Evolutionary conservation across 2,113 vertebrate genomes (phyloP).

Genomic region (Gymnorhina tibicen): DNA sequence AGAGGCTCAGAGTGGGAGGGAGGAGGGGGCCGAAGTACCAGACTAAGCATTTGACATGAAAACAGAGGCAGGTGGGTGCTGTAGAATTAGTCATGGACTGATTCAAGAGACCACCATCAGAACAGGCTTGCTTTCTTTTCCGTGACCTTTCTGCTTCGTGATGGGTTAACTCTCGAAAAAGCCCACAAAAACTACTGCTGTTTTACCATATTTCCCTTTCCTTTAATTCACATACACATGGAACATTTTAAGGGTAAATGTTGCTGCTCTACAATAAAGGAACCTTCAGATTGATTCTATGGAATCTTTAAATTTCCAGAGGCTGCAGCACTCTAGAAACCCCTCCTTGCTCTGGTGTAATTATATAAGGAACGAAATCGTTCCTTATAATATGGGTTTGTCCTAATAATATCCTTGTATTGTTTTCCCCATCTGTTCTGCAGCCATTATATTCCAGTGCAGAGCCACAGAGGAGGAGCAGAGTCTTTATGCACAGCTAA

Average conservation of each 20-base stretch:
- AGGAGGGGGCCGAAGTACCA: background rate
- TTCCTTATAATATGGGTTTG: background rate
- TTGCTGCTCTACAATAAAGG: background rate
- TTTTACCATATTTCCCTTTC: background rate
- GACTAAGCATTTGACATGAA: background rate
- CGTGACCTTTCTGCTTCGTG: background rate
- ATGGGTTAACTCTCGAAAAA: background rate
- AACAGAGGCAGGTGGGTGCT: background rate
- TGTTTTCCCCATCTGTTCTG: background rate
- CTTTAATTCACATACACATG: background rate
- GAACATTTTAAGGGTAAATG: background rate
- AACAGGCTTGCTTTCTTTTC: background rate
- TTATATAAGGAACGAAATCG: background rate
- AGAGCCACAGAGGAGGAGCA: background rate
- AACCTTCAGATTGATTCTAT: fast-evolving
- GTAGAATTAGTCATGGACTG: background rate
- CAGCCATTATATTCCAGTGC: background rate
- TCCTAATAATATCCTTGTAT: background rate
- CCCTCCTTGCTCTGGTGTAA: background rate
- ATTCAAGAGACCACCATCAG: background rate
- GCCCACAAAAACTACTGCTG: background rate
- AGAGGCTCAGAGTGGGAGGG: background rate
- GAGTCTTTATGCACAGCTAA: background rate
- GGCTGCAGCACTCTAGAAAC: background rate
- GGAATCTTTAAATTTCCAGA: background rate